Evolutionary conservation across 2,113 vertebrate species (phyloP).

Genomic region (Myotis brandtii): DNA sequence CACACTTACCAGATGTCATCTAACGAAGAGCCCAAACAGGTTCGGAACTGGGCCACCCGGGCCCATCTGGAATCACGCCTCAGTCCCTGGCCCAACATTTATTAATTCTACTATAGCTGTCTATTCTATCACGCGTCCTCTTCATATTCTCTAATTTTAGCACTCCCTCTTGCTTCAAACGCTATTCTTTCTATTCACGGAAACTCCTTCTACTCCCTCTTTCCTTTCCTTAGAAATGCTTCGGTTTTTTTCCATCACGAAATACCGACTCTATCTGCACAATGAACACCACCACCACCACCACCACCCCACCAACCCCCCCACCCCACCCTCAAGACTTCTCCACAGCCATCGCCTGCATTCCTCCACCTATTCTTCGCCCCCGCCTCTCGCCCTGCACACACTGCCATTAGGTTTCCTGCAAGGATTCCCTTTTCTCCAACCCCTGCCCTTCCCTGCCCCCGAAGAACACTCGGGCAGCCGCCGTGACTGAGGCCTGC

Average conservation of each 20-base stretch:
- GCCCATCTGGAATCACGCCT: conserved; percentile 76
- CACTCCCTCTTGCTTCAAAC: conserved; percentile 51
- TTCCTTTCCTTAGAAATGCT: conserved; percentile 57
- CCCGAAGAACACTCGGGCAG: conserved; percentile 55
- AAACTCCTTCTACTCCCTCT: conserved; percentile 40
- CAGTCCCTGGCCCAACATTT: conserved; percentile 61
- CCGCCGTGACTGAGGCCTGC: conserved; percentile 72
- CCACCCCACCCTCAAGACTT: conserved; percentile 44
- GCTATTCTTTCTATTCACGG: conserved; percentile 45
- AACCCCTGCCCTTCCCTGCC: conserved; percentile 69
- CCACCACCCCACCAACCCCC: too few relatives aligned
- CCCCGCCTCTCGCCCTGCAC: conserved; percentile 12
- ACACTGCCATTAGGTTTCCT: conserved; percentile 52
- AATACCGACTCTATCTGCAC: conserved; percentile 68
- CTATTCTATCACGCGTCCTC: conserved; percentile 69
- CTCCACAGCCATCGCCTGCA: conserved; percentile 63
- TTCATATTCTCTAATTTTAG: conserved; percentile 53
- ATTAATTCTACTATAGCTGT: conserved; percentile 67
- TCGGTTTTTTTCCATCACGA: conserved; percentile 64
- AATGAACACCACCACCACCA: conserved; percentile 59
- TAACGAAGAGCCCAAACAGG: conserved; percentile 69
- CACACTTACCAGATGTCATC: conserved; percentile 79
- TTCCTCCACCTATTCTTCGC: conserved; percentile 73
- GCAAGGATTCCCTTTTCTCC: conserved; percentile 70
- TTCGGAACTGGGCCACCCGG: conserved; percentile 73